These are phyloP conservation scores for Rhipidura dahli DNA, from an alignment of 2,113 vertebrate genomes.

Conservation along the genomic window DNA sequence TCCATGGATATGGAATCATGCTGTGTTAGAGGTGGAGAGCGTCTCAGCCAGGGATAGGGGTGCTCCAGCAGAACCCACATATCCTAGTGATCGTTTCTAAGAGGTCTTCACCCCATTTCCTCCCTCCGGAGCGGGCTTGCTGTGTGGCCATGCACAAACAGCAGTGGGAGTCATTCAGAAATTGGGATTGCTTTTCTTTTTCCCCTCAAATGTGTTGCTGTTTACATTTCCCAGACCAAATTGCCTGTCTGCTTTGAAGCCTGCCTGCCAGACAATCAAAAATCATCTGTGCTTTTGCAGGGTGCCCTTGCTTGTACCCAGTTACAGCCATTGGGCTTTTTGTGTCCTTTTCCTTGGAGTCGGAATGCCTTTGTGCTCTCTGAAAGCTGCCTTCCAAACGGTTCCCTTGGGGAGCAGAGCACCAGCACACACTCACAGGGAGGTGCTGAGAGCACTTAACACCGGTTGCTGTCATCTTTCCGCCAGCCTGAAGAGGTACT, in stretches of 20 bases:
- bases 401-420: background rate
- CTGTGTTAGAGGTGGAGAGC: background rate
- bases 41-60: background rate
- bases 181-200: background rate
- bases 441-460: background rate
- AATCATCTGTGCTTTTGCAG: background rate
- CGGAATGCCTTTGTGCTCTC: background rate
- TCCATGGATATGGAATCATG: rapidly evolving
- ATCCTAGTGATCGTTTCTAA: rapidly evolving
- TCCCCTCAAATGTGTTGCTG: rapidly evolving
- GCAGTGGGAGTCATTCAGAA: rapidly evolving
- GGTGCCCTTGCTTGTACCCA: background rate
- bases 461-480: background rate
- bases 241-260: background rate
- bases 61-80: background rate
- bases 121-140: background rate
- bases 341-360: background rate
- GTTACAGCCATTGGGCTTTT: background rate
- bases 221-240: background rate
- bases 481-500: constrained; percentile 12
- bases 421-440: background rate
- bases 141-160: background rate
- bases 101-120: background rate
- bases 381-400: background rate
- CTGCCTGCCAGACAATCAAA: background rate